A percentile compares a stretch with the other conserved stretches of the same genome.
Conservation (phyloP, 1,140 invertebrate species). For the Sitodiplosis mosellana region DNA sequence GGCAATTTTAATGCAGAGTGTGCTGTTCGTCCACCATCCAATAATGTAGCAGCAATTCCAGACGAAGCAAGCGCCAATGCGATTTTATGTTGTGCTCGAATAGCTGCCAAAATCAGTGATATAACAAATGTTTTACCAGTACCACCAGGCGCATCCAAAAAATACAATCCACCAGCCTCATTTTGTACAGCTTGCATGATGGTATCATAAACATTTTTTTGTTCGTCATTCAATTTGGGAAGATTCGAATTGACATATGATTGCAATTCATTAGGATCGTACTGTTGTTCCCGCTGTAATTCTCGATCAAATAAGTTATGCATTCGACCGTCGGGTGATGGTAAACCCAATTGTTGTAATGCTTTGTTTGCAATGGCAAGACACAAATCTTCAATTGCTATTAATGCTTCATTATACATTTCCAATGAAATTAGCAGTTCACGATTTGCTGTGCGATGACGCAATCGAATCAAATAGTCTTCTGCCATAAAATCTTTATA, state of each 20-base stretch:
- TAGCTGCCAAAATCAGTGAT: no score
- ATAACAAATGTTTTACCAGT: conserved; percentile 28
- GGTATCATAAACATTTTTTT: conserved; percentile 8
- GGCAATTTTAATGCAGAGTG: conserved; percentile 26
- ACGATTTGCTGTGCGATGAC: conserved; percentile 14
- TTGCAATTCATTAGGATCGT: conserved; percentile 9
- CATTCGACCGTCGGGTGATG: conserved; percentile 11
- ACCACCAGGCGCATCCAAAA: conserved; percentile 25
- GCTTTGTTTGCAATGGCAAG: conserved; percentile 11
- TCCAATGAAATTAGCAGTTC: conserved; percentile 3
- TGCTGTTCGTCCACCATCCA: conserved; percentile 29
- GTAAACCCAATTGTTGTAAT: conserved; percentile 14
- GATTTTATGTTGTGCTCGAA: no score
- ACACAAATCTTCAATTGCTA: conserved; percentile 18
- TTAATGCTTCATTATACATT: conserved; percentile 17
- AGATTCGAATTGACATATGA: conserved; percentile 5
- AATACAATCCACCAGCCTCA: conserved; percentile 8
- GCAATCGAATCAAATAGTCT: no score
- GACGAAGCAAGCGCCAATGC: conserved; percentile 30
- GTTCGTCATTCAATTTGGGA: conserved; percentile 6
- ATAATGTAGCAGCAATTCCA: conserved; percentile 24
- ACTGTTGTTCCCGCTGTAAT: conserved; percentile 4
- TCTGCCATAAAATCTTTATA: no score
- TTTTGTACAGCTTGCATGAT: conserved; percentile 6
- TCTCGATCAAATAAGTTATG: neutral